phyloP scores from a whole-genome alignment of 92 coral and sea anemone species.

The Plumapathes pennacea region DNA sequence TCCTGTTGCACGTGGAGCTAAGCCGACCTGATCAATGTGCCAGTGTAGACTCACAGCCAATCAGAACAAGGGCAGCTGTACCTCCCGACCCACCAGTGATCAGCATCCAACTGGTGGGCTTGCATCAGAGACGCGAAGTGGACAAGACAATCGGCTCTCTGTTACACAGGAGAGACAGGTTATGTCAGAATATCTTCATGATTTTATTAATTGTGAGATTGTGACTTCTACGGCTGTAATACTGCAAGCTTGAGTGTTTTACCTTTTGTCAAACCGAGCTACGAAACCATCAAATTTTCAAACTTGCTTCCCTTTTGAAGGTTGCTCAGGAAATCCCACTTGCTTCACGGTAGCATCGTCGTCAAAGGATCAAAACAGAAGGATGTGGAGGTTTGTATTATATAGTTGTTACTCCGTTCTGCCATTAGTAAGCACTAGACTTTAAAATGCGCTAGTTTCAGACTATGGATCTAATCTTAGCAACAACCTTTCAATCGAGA shows the following conservation, averaged over 20 bases:
- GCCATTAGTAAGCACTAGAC: background rate
- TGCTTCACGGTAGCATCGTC: constrained; percentile 62
- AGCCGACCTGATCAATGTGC: constrained; percentile 61
- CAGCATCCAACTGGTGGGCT: constrained; percentile 58
- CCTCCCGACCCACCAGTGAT: constrained; percentile 77
- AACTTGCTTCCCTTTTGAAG: constrained; percentile 19
- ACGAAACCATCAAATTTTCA: too few relatives aligned
- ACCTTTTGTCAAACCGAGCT: too few relatives aligned
- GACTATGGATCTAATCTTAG: background rate
- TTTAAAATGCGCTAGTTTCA: background rate
- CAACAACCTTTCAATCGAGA: too few relatives aligned
- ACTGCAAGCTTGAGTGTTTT: too few relatives aligned
- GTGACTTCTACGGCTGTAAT: too few relatives aligned
- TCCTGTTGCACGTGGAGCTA: constrained; percentile 69
- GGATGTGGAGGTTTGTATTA: constrained; percentile 53
- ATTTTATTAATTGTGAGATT: too few relatives aligned
- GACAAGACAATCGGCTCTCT: constrained; percentile 70
- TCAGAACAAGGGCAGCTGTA: constrained; percentile 66
- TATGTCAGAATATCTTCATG: background rate
- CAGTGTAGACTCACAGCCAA: constrained; percentile 61
- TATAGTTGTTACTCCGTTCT: background rate
- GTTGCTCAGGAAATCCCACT: constrained; percentile 43
- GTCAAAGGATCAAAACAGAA: constrained; percentile 76
- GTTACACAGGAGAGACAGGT: constrained; percentile 80
- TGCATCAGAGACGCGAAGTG: constrained; percentile 64